Percentiles rank a stretch among this genome's conserved stretches.
These are phyloP conservation scores for Stenopsyche tienmushanensis DNA, from an alignment of 1,140 invertebrate genomes.

Conservation along the genomic window DNA sequence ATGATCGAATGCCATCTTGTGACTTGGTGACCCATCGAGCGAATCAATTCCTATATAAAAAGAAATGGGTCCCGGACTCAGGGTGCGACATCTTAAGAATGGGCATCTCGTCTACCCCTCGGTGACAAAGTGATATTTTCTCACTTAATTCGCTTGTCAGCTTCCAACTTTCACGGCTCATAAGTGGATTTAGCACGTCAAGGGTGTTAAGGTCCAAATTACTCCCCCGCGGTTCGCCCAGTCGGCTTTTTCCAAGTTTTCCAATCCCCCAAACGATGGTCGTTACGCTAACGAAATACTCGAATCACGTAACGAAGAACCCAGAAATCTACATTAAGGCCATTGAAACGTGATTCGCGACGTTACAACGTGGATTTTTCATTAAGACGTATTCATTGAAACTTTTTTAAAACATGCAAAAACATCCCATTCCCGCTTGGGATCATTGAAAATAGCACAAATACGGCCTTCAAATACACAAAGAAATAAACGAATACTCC, in stretches of 20 bases:
- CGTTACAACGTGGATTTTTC: no score
- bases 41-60: neutral
- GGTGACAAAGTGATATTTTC: slow-evolving; percentile 19
- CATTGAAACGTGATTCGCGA: no score
- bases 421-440: no score
- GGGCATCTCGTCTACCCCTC: neutral
- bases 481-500: no score
- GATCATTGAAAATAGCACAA: no score
- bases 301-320: no score
- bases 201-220: slow-evolving; percentile 1
- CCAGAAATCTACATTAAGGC: no score
- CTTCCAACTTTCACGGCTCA: slow-evolving; percentile 8
- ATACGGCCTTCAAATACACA: no score
- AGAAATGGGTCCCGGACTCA: neutral
- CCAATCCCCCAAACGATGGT: neutral
- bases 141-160: slow-evolving; percentile 25
- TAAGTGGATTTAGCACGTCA: slow-evolving; percentile 17
- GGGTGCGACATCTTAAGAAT: neutral
- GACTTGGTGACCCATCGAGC: no score
- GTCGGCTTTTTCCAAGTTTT: neutral
- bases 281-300: neutral
- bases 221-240: neutral
- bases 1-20: neutral
- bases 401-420: no score
- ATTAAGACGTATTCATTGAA: no score